phyloP scores from a whole-genome alignment of 2,797 vertebrate genomes.

The Pangasius krempfi region DNA sequence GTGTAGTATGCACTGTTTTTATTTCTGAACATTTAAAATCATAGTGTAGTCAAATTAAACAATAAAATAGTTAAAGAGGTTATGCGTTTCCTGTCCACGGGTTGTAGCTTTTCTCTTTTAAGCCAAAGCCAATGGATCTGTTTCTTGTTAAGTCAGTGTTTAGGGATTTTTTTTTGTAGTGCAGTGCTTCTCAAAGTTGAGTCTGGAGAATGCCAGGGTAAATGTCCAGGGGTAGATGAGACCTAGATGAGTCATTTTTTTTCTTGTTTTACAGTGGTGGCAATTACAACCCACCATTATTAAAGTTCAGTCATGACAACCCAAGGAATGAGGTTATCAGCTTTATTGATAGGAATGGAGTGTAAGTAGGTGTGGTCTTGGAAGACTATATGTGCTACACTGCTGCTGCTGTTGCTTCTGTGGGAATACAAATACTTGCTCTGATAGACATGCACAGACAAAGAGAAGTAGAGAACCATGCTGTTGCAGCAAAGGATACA shows the following conservation, averaged over 20 bases:
- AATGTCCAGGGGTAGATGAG: neutral
- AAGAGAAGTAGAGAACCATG: too few species aligned
- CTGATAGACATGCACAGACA: too few species aligned
- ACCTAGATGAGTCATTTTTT: neutral
- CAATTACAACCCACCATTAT: neutral
- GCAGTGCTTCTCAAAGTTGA: neutral
- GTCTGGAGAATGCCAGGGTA: neutral
- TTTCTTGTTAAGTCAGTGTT: neutral
- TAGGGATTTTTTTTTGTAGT: neutral
- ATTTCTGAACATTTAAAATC: neutral
- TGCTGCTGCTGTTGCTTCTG: too few species aligned
- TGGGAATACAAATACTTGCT: too few species aligned
- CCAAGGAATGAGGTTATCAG: too few species aligned
- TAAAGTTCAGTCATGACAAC: too few species aligned
- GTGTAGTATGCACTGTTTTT: too few species aligned
- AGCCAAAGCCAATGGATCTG: neutral
- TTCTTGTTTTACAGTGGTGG: neutral
- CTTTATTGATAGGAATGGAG: too few species aligned
- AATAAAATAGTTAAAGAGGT: neutral
- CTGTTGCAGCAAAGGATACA: too few species aligned
- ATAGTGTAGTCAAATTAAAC: neutral
- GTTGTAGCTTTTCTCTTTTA: neutral
- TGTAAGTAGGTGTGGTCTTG: too few species aligned
- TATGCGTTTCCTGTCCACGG: neutral
- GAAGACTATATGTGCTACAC: too few species aligned